Percentiles rank a stretch among this genome's conserved stretches.
Conservation (phyloP, 2,113 vertebrate genomes). For the Pristiophorus japonicus region DNA sequence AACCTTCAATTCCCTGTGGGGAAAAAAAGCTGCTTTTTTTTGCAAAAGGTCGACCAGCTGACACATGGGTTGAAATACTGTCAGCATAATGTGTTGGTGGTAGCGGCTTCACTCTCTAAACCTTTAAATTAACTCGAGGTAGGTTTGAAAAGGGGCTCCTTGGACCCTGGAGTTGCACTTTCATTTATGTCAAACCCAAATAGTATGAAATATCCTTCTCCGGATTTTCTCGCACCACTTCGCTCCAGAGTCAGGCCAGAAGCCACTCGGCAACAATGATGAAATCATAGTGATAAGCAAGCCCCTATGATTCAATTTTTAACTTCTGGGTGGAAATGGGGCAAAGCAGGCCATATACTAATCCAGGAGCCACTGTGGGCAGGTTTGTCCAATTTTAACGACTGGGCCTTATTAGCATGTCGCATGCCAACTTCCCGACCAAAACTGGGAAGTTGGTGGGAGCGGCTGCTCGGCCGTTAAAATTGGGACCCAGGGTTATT, state of each 20-base stretch:
- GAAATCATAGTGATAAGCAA: neutral
- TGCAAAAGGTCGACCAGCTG: neutral
- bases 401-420: neutral
- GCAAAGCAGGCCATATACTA: neutral
- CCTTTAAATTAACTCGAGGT: neutral
- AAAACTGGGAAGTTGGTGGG: neutral
- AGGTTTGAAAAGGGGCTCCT: neutral
- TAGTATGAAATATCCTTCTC: neutral
- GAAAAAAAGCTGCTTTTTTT: neutral
- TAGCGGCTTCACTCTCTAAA: neutral
- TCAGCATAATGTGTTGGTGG: neutral
- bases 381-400: too few relatives aligned
- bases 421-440: neutral
- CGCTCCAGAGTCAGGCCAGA: too few relatives aligned
- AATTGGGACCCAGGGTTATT: neutral
- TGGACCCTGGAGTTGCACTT: neutral
- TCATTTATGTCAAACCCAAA: neutral
- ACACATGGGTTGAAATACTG: neutral
- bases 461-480: neutral
- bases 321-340: neutral
- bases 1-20: neutral
- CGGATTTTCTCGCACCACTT: neutral
- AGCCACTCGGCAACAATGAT: neutral
- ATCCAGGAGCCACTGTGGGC: neutral
- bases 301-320: neutral